These are phyloP conservation scores for Poeciliopsis gracilis DNA, from an alignment of 2,797 vertebrate species.

Conservation along the genomic window DNA sequence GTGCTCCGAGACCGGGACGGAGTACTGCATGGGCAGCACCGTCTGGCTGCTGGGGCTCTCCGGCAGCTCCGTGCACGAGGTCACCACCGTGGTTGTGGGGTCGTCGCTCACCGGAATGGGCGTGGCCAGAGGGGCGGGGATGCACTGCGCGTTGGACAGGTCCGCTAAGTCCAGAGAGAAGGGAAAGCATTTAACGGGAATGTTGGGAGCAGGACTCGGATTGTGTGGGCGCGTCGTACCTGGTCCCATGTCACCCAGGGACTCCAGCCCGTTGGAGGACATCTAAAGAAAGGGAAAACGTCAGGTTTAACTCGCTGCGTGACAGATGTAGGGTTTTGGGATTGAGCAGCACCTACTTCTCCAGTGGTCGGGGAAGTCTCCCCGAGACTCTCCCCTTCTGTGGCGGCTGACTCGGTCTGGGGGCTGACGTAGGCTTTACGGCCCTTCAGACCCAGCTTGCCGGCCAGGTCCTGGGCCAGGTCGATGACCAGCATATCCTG, in stretches of 20 bases:
- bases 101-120: constrained; percentile 85
- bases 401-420: constrained; percentile 83
- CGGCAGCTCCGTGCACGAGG: constrained; percentile 78
- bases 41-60: constrained; percentile 81
- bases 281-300: constrained; percentile 71
- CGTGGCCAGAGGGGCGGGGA: constrained; percentile 85
- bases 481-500: constrained; percentile 95
- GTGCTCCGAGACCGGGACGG: constrained; percentile 89
- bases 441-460: constrained; percentile 91
- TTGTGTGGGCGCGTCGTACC: constrained; percentile 71
- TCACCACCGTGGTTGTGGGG: constrained; percentile 75
- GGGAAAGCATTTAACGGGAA: neutral
- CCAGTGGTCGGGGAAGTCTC: constrained; percentile 75
- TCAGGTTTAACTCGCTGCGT: neutral
- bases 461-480: constrained; percentile 94
- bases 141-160: constrained; percentile 84
- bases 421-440: constrained; percentile 96
- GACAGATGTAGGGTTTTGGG: constrained; percentile 20
- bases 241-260: constrained; percentile 92
- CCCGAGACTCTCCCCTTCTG: constrained; percentile 75
- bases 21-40: constrained; percentile 79
- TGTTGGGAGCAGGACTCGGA: neutral
- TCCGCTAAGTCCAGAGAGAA: constrained; percentile 60
- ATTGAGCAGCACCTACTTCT: constrained; percentile 68
- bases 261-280: constrained; percentile 89